Evolutionary conservation across 1,140 invertebrate species (phyloP).

Genomic region (Microplitis demolitor): DNA sequence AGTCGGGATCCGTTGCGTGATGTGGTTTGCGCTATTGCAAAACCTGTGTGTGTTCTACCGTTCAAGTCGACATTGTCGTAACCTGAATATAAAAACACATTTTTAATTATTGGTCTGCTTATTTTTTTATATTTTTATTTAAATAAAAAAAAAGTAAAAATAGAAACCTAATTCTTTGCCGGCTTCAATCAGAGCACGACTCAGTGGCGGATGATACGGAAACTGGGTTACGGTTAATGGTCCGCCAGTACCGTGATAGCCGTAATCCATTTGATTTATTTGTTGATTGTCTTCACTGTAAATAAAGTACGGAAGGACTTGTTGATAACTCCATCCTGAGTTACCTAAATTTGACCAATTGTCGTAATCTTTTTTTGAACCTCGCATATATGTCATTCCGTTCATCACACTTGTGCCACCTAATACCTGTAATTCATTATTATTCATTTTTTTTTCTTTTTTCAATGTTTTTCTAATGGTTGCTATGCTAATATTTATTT

Average conservation of each 20-base stretch:
- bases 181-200: conserved; percentile 81
- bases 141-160: not conserved
- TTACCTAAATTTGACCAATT: conserved; percentile 87
- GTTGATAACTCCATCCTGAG: conserved; percentile 87
- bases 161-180: conserved; percentile 75
- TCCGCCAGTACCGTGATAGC: conserved; percentile 79
- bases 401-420: conserved; percentile 95
- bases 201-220: conserved; percentile 84
- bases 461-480: too few species aligned
- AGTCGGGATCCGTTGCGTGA: conserved; percentile 86
- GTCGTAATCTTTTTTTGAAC: conserved; percentile 89
- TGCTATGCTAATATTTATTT: too few species aligned
- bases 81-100: conserved; percentile 59
- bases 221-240: conserved; percentile 81
- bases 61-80: conserved; percentile 84
- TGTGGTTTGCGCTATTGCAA: conserved; percentile 85
- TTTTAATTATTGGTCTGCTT: not conserved
- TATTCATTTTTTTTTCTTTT: not conserved
- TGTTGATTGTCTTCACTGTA: conserved; percentile 86
- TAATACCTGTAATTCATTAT: conserved; percentile 65
- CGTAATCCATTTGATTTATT: conserved; percentile 73
- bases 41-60: conserved; percentile 78
- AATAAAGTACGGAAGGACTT: conserved; percentile 86
- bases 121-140: too few species aligned
- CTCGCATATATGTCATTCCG: conserved; percentile 96